phyloP scores from a whole-genome alignment of 2,113 vertebrate species.

The Dascyllus trimaculatus region DNA sequence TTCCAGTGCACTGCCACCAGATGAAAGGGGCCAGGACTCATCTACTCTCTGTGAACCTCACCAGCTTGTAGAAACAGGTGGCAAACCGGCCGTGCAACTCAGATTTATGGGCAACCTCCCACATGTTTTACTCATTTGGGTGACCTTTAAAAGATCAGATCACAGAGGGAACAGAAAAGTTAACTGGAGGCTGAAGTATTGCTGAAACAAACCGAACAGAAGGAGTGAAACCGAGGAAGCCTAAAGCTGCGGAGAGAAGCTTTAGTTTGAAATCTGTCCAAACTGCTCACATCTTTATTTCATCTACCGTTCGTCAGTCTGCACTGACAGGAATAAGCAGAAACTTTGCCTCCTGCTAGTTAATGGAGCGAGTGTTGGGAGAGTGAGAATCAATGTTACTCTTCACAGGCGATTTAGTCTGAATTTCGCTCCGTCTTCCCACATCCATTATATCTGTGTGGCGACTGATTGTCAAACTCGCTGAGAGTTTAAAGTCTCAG shows the following conservation, averaged over 20 bases:
- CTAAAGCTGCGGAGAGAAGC: not conserved
- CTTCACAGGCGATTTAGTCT: slow-evolving; percentile 1
- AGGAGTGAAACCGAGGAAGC: slow-evolving; percentile 27
- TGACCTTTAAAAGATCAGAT: slow-evolving; percentile 62
- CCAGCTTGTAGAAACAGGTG: slow-evolving; percentile 74
- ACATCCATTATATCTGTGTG: slow-evolving; percentile 5
- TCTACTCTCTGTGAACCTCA: slow-evolving; percentile 56
- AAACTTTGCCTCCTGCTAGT: not conserved
- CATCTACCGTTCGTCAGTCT: slow-evolving; percentile 6
- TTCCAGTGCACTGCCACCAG: slow-evolving; percentile 5
- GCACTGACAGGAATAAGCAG: not conserved
- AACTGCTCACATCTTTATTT: slow-evolving; percentile 23
- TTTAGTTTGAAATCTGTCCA: slow-evolving; percentile 15
- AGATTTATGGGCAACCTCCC: slow-evolving; percentile 74
- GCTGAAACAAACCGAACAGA: slow-evolving; percentile 1
- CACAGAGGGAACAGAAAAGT: slow-evolving; percentile 46
- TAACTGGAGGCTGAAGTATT: slow-evolving; percentile 26
- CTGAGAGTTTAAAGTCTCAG: slow-evolving; percentile 24
- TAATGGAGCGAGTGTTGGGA: not conserved
- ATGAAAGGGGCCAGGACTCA: slow-evolving; percentile 23
- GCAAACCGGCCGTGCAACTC: slow-evolving; percentile 52
- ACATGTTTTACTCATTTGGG: slow-evolving; percentile 77
- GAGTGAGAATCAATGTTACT: slow-evolving; percentile 2
- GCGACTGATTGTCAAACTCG: not conserved
- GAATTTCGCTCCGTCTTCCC: slow-evolving; percentile 13